phyloP scores from a whole-genome alignment of 2,113 vertebrate genomes.

The Limnothrissa miodon region DNA sequence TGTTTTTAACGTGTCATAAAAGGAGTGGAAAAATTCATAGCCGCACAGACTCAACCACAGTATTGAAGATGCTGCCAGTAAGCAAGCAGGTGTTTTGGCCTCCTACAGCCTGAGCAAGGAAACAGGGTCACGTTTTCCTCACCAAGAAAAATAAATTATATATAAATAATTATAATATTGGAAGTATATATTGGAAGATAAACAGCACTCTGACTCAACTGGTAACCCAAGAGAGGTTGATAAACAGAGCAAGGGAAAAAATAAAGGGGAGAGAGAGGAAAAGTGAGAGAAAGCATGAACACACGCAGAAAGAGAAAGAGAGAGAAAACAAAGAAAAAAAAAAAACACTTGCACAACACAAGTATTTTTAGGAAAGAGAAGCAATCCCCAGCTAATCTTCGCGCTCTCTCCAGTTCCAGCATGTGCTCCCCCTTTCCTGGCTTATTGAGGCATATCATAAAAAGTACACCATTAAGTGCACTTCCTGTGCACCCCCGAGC shows the following conservation, averaged over 20 bases:
- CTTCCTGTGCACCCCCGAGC: constrained; percentile 64
- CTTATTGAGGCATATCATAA: constrained; percentile 72
- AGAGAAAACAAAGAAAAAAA: constrained; percentile 44
- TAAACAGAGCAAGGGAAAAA: not conserved
- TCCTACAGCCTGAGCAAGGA: not conserved
- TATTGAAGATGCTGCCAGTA: not conserved
- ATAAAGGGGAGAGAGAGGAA: not conserved
- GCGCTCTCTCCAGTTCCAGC: constrained; percentile 68
- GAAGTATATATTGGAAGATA: no score
- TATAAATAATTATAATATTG: no score
- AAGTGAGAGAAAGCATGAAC: not conserved
- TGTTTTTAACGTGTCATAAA: not conserved
- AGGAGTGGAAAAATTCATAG: not conserved
- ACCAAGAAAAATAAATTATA: not conserved
- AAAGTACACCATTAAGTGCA: constrained; percentile 64
- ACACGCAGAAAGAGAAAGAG: not conserved
- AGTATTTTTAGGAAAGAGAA: constrained; percentile 57
- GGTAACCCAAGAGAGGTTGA: constrained; percentile 2
- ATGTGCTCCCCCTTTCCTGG: constrained; percentile 71
- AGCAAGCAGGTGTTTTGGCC: constrained; percentile 38
- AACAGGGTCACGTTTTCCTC: constrained; percentile 26
- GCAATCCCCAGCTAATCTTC: constrained; percentile 67
- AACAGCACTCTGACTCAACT: constrained; percentile 1
- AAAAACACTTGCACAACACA: constrained; percentile 62
- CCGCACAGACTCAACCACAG: not conserved